Evolutionary conservation across 2,888 invertebrate genomes (phyloP).

Genomic region (Mystacides longicornis): DNA sequence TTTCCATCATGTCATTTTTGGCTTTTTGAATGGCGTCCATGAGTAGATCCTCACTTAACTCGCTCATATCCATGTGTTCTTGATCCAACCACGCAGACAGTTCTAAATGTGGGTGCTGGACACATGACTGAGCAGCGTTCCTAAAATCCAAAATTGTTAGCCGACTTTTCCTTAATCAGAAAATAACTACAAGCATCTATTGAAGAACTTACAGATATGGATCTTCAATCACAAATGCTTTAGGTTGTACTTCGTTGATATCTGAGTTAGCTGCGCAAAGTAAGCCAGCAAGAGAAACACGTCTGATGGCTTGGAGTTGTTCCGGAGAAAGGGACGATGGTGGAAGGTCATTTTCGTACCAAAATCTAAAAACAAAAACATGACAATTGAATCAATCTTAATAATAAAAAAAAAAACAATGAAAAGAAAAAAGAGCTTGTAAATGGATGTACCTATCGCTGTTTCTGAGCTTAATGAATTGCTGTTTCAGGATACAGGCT

Average conservation of each 20-base stretch:
- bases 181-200: not conserved
- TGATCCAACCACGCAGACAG: slow-evolving; percentile 65
- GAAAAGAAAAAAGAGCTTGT: too few relatives aligned
- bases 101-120: slow-evolving; percentile 61
- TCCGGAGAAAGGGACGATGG: slow-evolving; percentile 73
- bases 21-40: slow-evolving; percentile 72
- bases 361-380: slow-evolving; percentile 53
- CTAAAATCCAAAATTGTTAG: slow-evolving; percentile 33
- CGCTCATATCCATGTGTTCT: slow-evolving; percentile 53
- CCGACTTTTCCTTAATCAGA: not conserved
- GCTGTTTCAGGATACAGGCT: slow-evolving; percentile 75
- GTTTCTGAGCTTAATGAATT: slow-evolving; percentile 73
- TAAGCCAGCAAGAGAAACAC: slow-evolving; percentile 69
- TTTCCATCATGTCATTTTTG: slow-evolving; percentile 63
- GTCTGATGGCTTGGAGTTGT: slow-evolving; percentile 74
- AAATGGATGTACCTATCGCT: slow-evolving; percentile 69
- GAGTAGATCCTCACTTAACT: slow-evolving; percentile 63
- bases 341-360: slow-evolving; percentile 92
- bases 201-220: slow-evolving; percentile 60
- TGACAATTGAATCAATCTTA: not conserved
- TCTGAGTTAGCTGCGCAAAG: slow-evolving; percentile 69
- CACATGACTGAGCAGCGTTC: slow-evolving; percentile 66
- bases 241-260: slow-evolving; percentile 70
- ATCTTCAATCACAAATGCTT: slow-evolving; percentile 77
- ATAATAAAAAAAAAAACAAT: not conserved